A percentile compares a stretch with the other conserved stretches of the same genome.
phyloP scores from a whole-genome alignment of 1,140 invertebrate genomes.

The Phymastichus coffea region DNA sequence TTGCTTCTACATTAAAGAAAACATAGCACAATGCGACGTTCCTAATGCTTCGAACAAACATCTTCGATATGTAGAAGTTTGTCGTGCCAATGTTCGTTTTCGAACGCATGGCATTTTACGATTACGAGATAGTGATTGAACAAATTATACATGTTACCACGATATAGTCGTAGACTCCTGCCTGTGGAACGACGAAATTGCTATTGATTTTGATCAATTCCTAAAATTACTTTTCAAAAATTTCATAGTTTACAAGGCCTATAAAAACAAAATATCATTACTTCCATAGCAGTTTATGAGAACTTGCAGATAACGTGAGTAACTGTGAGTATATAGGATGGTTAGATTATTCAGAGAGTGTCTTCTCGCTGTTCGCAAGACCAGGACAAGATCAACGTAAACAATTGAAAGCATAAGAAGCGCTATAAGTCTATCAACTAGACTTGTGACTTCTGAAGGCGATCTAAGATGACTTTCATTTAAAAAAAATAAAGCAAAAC shows the following conservation, averaged over 20 bases:
- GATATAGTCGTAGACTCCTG: slow-evolving; percentile 6
- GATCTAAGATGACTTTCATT: no score
- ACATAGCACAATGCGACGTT: no score
- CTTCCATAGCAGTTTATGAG: background rate
- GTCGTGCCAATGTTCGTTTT: no score
- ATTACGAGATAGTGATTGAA: slow-evolving; percentile 1
- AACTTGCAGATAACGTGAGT: background rate
- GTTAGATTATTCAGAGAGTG: background rate
- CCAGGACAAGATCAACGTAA: background rate
- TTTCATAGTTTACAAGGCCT: slow-evolving; percentile 9
- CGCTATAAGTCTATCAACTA: background rate
- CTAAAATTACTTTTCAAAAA: slow-evolving; percentile 21
- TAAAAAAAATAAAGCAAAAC: no score
- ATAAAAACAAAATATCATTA: background rate
- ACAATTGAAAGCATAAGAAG: background rate
- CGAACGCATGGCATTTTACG: no score
- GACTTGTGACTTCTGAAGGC: no score
- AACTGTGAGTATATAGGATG: background rate
- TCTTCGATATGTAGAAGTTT: no score
- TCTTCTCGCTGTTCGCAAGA: background rate
- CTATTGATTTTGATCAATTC: slow-evolving; percentile 8
- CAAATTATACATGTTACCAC: slow-evolving; percentile 12
- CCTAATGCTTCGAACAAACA: no score
- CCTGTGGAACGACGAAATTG: background rate
- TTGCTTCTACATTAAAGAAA: no score